These are phyloP conservation scores for Grallaria varia DNA, from an alignment of 2,113 vertebrate genomes.

Conservation along the genomic window DNA sequence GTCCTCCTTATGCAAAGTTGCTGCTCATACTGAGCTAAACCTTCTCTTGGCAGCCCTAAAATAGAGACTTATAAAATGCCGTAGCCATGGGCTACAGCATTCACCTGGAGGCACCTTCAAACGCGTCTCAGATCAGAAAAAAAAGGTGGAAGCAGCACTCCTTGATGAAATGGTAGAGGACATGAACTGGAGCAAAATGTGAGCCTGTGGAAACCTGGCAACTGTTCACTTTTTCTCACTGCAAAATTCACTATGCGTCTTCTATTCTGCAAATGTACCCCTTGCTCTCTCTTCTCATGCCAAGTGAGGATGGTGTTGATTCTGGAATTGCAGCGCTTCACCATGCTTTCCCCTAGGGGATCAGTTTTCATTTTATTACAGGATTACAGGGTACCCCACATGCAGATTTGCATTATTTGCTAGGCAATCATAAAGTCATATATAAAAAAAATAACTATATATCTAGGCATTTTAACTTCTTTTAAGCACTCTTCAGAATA, in stretches of 20 bases:
- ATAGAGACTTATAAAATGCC: slow-evolving; percentile 1
- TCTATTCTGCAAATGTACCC: not conserved
- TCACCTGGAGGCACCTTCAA: not conserved
- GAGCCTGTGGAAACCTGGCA: not conserved
- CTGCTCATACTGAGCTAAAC: slow-evolving; percentile 8
- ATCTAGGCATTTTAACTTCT: slow-evolving; percentile 22
- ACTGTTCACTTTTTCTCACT: not conserved
- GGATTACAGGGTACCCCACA: slow-evolving; percentile 37
- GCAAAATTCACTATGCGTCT: not conserved
- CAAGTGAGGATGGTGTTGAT: not conserved
- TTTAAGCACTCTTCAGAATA: slow-evolving; percentile 31
- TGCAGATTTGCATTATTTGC: slow-evolving; percentile 41
- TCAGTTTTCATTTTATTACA: not conserved
- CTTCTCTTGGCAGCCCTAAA: slow-evolving; percentile 31
- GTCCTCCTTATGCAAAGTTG: not conserved
- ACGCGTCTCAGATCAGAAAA: not conserved
- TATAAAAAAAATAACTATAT: slow-evolving; percentile 4
- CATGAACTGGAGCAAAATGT: not conserved
- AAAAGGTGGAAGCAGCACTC: not conserved
- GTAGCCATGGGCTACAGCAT: not conserved
- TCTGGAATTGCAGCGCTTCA: not conserved
- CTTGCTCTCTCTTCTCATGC: not conserved
- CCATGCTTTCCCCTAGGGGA: slow-evolving; percentile 2
- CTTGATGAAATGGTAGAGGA: not conserved
- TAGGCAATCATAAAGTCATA: not conserved